Conservation (phyloP, 2,888 invertebrate species). For the Microchrysa polita region DNA sequence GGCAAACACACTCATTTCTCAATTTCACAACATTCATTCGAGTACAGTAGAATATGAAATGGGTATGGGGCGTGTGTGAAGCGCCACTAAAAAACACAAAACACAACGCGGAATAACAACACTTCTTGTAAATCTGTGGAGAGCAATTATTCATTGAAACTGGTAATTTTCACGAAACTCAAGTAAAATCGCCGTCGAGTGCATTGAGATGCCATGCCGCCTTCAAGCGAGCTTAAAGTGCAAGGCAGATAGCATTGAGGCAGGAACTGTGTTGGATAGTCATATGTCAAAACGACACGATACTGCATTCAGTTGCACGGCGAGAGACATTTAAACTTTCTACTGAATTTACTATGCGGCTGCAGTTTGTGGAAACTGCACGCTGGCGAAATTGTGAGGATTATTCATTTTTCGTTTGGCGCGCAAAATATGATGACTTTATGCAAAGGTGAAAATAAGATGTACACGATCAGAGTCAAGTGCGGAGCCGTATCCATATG, state of each 20-base stretch:
- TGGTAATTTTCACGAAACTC: constrained; percentile 15
- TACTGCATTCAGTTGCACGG: too few relatives aligned
- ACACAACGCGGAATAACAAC: too few relatives aligned
- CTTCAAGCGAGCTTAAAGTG: too few relatives aligned
- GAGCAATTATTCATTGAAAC: constrained; percentile 15
- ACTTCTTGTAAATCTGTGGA: constrained; percentile 6
- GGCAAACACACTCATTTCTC: neutral
- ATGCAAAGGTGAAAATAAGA: too few relatives aligned
- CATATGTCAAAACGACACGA: neutral
- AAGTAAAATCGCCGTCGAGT: neutral
- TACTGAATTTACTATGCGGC: neutral
- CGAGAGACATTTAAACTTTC: neutral
- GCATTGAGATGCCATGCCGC: too few relatives aligned
- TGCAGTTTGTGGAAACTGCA: neutral
- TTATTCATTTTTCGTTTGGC: too few relatives aligned
- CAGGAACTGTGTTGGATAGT: neutral
- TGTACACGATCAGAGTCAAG: too few relatives aligned
- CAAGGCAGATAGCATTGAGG: too few relatives aligned
- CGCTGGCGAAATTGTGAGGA: too few relatives aligned
- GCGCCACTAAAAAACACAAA: too few relatives aligned
- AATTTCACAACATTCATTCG: neutral
- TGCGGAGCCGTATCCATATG: too few relatives aligned
- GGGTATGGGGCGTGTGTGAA: neutral
- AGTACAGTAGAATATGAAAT: neutral
- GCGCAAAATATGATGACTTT: too few relatives aligned